A percentile compares a stretch with the other conserved stretches of the same genome.
Evolutionary conservation across 2,113 vertebrate species (phyloP).

Genomic region (Onychorhynchus coronatus): DNA sequence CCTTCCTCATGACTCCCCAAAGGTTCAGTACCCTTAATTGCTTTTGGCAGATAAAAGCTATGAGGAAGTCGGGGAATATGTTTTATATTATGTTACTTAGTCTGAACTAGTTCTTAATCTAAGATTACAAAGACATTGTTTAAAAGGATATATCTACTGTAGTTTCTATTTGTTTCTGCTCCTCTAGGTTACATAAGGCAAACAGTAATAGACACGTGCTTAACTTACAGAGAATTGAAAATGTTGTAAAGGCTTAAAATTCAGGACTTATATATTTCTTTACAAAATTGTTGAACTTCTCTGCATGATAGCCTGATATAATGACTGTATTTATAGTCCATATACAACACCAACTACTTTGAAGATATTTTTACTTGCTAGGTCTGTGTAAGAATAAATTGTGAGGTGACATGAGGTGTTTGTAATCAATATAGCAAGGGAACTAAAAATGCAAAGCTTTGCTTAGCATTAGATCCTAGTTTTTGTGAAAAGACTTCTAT

Average conservation of each 20-base stretch:
- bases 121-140: background rate
- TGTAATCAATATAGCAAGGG: background rate
- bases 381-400: background rate
- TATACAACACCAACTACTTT: background rate
- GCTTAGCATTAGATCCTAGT: background rate
- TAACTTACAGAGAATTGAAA: background rate
- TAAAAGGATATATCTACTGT: background rate
- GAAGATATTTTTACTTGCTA: background rate
- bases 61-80: slow-evolving; percentile 31
- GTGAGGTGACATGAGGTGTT: background rate
- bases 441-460: background rate
- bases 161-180: background rate
- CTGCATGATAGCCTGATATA: background rate
- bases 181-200: background rate
- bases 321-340: background rate
- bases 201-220: background rate
- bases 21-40: slow-evolving; percentile 36
- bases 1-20: slow-evolving; percentile 30
- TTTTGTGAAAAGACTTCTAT: background rate
- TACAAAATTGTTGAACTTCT: background rate
- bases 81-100: slow-evolving; percentile 12
- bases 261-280: background rate
- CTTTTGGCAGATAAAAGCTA: slow-evolving; percentile 50
- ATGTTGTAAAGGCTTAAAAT: background rate
- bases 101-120: slow-evolving; percentile 23